Percentiles rank a stretch among this genome's conserved stretches.
Evolutionary conservation across 2,797 vertebrate genomes (phyloP).

Genomic region (Aotus griseimembra): DNA sequence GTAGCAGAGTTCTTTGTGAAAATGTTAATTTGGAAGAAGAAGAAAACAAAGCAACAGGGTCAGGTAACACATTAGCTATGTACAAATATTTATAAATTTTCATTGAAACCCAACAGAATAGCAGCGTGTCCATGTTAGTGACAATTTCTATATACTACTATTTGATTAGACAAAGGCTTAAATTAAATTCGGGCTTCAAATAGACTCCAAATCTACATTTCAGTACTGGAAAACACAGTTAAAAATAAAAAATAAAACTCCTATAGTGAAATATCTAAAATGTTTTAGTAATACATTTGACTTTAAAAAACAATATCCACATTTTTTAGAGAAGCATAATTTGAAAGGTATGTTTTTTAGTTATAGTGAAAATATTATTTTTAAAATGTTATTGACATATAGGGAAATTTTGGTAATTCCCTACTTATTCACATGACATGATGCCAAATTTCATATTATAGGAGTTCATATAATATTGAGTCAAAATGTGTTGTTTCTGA

Average conservation of each 20-base stretch:
- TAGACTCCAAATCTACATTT: not conserved
- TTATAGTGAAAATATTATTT: not conserved
- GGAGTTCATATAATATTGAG: not conserved
- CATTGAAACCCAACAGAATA: not conserved
- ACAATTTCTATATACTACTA: not conserved
- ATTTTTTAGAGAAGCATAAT: not conserved
- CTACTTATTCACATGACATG: not conserved
- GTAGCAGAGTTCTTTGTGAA: not conserved
- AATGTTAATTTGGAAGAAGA: not conserved
- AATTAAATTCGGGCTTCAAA: not conserved
- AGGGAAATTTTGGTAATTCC: not conserved
- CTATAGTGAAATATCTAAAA: not conserved
- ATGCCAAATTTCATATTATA: not conserved
- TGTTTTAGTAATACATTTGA: not conserved
- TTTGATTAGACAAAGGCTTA: not conserved
- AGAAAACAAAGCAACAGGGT: not conserved
- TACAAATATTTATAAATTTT: not conserved
- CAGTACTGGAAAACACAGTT: not conserved
- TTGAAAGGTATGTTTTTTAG: not conserved
- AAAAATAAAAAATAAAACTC: not conserved
- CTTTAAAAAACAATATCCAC: not conserved
- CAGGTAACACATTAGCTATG: accelerated
- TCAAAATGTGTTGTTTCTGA: not conserved
- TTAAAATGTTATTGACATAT: not conserved
- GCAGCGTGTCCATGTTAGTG: not conserved